Conservation (phyloP, 2,888 invertebrate genomes). For the Myopa tessellatipennis region DNA sequence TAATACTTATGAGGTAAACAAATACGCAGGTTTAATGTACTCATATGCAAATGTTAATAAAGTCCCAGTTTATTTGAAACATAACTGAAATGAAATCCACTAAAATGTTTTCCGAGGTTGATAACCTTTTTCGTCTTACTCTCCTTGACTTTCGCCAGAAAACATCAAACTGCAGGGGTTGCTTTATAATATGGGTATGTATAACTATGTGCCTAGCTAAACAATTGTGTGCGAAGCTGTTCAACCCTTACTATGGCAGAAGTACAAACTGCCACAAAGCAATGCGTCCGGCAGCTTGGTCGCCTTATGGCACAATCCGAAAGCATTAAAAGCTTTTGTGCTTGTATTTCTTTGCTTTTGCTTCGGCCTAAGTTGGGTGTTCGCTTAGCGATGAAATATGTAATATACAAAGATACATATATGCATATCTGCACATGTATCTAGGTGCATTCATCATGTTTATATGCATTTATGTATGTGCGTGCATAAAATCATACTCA, state of each 20-base stretch:
- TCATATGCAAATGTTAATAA: too few species aligned
- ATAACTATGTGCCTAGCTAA: not conserved
- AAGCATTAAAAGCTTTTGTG: not conserved
- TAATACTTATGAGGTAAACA: too few species aligned
- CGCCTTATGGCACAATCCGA: not conserved
- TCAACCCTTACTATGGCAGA: slow-evolving; percentile 21
- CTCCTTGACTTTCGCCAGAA: slow-evolving; percentile 2
- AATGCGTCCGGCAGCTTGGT: not conserved
- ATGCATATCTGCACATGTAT: too few species aligned
- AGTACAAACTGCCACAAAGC: slow-evolving; percentile 22
- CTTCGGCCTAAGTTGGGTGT: too few species aligned
- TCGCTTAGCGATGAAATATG: too few species aligned
- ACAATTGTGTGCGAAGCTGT: not conserved
- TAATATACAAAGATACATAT: not conserved
- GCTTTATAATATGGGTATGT: not conserved
- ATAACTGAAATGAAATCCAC: too few species aligned
- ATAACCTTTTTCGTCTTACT: slow-evolving; percentile 18
- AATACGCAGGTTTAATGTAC: too few species aligned
- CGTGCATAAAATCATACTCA: too few species aligned
- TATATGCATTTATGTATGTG: not conserved
- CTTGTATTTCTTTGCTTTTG: not conserved
- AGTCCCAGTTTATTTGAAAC: too few species aligned
- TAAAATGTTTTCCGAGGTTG: slow-evolving; percentile 15
- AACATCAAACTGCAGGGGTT: slow-evolving; percentile 33
- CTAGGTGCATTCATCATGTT: not conserved